Evolutionary conservation across 2,113 vertebrate species (phyloP).

Genomic region (Poeciliopsis retropinna): DNA sequence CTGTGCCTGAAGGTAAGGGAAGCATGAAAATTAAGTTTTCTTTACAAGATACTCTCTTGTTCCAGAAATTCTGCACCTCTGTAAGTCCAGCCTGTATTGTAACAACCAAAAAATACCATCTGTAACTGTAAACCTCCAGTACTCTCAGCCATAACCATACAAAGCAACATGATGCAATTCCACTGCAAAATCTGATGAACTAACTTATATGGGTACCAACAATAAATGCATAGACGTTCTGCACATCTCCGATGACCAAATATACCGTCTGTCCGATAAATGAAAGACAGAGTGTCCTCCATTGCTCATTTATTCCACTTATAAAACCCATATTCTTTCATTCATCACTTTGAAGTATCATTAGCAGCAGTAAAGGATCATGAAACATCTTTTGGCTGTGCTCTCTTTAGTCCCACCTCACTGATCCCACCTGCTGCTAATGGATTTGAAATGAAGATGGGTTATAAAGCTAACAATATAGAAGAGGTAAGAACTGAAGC

Average conservation of each 20-base stretch:
- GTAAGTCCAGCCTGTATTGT: slow-evolving; percentile 22
- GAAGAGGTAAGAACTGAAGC: background rate
- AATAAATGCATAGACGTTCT: background rate
- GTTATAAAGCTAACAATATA: slow-evolving; percentile 7
- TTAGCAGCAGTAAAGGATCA: slow-evolving; percentile 21
- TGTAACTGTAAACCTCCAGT: slow-evolving; percentile 39
- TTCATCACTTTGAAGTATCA: slow-evolving; percentile 34
- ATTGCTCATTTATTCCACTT: slow-evolving; percentile 11
- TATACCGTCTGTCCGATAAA: background rate
- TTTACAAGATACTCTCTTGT: slow-evolving; percentile 15
- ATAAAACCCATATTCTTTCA: background rate
- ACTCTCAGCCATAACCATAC: slow-evolving; percentile 30
- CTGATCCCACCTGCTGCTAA: slow-evolving; percentile 20
- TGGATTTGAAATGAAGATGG: slow-evolving; percentile 7
- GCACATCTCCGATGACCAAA: background rate
- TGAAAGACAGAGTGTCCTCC: background rate
- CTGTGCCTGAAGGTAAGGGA: background rate
- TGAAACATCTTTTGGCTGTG: slow-evolving; percentile 20
- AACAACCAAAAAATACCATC: slow-evolving; percentile 31
- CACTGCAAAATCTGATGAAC: background rate
- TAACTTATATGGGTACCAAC: slow-evolving; percentile 11
- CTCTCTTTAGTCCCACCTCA: slow-evolving; percentile 9
- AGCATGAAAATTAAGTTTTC: background rate
- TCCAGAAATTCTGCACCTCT: slow-evolving; percentile 1
- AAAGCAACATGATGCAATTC: slow-evolving; percentile 17